phyloP scores from a whole-genome alignment of 1,140 invertebrate genomes.

The Thrips palmi region DNA sequence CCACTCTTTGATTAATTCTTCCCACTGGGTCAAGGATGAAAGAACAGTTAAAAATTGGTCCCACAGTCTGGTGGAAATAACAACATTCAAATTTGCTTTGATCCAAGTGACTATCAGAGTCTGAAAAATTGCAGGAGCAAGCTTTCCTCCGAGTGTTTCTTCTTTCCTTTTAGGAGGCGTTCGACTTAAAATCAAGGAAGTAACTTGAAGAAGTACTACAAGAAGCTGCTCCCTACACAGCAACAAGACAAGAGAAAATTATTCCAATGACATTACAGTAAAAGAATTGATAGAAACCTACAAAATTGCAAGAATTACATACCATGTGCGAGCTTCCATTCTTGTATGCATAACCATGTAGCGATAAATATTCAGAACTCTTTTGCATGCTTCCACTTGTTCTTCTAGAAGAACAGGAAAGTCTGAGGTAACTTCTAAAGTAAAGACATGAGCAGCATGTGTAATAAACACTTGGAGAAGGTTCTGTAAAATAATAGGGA shows the following conservation, averaged over 20 bases:
- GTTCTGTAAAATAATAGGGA: constrained; percentile 40
- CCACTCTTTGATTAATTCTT: constrained; percentile 92
- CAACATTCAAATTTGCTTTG: constrained; percentile 88
- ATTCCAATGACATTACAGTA: not conserved
- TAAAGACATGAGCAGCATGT: constrained; percentile 87
- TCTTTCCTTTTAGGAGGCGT: constrained; percentile 50
- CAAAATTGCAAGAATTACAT: constrained; percentile 23
- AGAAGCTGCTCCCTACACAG: constrained; percentile 77
- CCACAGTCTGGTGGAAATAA: constrained; percentile 76
- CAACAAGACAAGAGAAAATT: constrained; percentile 16
- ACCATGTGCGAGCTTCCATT: constrained; percentile 86
- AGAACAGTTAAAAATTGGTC: constrained; percentile 82
- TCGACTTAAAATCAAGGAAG: constrained; percentile 70
- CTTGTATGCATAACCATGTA: constrained; percentile 94
- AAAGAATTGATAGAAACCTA: constrained; percentile 17
- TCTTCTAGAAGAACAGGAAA: constrained; percentile 46
- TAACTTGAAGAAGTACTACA: constrained; percentile 78
- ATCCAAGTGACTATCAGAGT: constrained; percentile 97
- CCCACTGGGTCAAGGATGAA: constrained; percentile 78
- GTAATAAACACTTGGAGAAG: constrained; percentile 86
- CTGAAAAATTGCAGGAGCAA: constrained; percentile 83
- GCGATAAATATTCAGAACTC: constrained; percentile 89
- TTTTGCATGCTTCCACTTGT: constrained; percentile 91
- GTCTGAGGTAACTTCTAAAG: constrained; percentile 42
- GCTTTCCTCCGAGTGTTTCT: constrained; percentile 56